phyloP scores from a whole-genome alignment of 2,797 vertebrate species.

The Pseudomugil gertrudae region DNA sequence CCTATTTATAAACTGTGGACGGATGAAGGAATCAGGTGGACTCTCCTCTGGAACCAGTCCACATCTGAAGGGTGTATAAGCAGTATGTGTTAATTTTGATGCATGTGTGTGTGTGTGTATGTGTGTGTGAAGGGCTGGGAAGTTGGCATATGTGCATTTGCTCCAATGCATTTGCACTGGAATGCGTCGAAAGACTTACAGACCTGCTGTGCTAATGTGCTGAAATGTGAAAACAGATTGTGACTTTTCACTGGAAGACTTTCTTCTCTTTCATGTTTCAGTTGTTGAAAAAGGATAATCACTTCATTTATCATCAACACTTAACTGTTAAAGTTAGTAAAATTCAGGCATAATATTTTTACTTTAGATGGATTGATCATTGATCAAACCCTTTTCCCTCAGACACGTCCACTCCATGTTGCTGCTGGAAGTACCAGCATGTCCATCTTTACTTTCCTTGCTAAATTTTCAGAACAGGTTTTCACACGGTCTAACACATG shows the following conservation, averaged over 20 bases:
- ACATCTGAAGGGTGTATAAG: slow-evolving; percentile 54
- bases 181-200: slow-evolving; percentile 24
- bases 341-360: not conserved
- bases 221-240: slow-evolving; percentile 2
- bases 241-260: not conserved
- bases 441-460: not conserved
- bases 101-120: slow-evolving; percentile 18
- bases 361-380: not conserved
- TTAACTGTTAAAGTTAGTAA: not conserved
- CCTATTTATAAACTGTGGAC: slow-evolving; percentile 86
- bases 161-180: slow-evolving; percentile 21
- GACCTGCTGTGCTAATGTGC: slow-evolving; percentile 33
- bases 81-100: slow-evolving; percentile 32
- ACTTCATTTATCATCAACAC: not conserved
- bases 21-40: slow-evolving; percentile 83
- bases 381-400: not conserved
- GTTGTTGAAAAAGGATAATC: not conserved
- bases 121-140: slow-evolving; percentile 6
- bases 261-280: not conserved
- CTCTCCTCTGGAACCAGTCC: slow-evolving; percentile 65
- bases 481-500: too few species aligned
- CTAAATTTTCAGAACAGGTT: too few species aligned
- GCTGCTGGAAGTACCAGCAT: not conserved
- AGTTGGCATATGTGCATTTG: slow-evolving; percentile 16
- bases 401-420: slow-evolving; percentile 3